Conservation (phyloP, 2,888 invertebrate species). For the Stenichneumon culpator region DNA sequence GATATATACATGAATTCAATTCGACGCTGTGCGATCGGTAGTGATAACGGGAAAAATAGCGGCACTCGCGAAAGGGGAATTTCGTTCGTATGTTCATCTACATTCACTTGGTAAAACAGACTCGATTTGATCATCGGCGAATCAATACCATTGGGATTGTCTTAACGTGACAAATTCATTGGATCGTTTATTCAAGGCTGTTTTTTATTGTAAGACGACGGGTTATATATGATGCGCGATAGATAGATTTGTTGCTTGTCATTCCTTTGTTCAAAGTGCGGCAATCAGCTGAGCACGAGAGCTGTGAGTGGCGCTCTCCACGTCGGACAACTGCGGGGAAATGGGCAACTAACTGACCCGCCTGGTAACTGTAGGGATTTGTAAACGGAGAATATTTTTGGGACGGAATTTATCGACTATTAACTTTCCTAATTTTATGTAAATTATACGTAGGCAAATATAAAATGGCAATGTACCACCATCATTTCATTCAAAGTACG, state of each 20-base stretch:
- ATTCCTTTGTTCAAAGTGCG: conserved; percentile 26
- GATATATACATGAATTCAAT: conserved; percentile 12
- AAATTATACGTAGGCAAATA: not conserved
- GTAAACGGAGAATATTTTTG: not conserved
- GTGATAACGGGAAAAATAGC: not conserved
- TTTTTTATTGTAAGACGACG: not conserved
- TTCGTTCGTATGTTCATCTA: conserved; percentile 8
- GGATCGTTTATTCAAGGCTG: too few species aligned
- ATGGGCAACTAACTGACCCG: not conserved
- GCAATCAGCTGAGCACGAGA: not conserved
- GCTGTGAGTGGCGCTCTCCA: conserved; percentile 1
- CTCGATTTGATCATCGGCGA: not conserved
- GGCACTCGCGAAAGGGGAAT: conserved; percentile 26
- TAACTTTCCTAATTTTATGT: not conserved
- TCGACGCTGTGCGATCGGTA: conserved; percentile 13
- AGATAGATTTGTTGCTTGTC: not conserved
- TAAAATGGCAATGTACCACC: not conserved
- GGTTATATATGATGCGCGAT: not conserved
- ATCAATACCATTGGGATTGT: not conserved
- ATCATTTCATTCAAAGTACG: not conserved
- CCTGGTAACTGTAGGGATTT: conserved; percentile 18
- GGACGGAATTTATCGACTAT: not conserved
- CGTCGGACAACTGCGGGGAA: not conserved
- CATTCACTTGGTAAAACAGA: conserved; percentile 46
- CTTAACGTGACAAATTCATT: not conserved